Conservation (phyloP, 1,140 invertebrate species). For the Aphaenogaster floridana region DNA sequence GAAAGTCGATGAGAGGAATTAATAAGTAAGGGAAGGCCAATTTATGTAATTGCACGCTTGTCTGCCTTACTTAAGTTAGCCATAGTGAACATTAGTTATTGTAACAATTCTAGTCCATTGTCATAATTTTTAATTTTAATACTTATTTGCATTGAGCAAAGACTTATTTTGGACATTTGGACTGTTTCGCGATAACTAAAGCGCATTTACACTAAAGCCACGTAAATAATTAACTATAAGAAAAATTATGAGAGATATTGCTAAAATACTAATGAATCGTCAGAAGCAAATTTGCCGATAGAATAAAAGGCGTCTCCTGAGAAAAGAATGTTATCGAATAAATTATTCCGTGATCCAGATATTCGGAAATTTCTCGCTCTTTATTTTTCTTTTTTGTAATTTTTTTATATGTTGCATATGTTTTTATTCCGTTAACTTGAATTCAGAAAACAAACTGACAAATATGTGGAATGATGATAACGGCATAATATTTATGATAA, state of each 20-base stretch:
- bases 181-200: slow-evolving; percentile 9
- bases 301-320: slow-evolving; percentile 12
- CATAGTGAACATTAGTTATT: slow-evolving; percentile 66
- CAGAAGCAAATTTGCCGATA: slow-evolving; percentile 49
- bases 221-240: slow-evolving; percentile 25
- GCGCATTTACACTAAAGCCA: not conserved
- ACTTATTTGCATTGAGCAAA: slow-evolving; percentile 5
- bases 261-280: not conserved
- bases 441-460: not conserved
- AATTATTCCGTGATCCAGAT: not conserved
- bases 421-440: slow-evolving; percentile 9
- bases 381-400: not conserved
- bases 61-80: slow-evolving; percentile 63
- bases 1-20: slow-evolving; percentile 6
- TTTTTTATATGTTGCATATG: not conserved
- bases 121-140: slow-evolving; percentile 51
- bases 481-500: not conserved
- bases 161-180: slow-evolving; percentile 8
- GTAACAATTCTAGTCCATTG: slow-evolving; percentile 76
- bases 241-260: not conserved
- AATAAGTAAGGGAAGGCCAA: slow-evolving; percentile 6
- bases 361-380: not conserved
- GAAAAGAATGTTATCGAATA: slow-evolving; percentile 28
- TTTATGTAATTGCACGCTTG: slow-evolving; percentile 10
- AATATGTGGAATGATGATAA: not conserved